phyloP scores from a whole-genome alignment of 2,113 vertebrate genomes.

The Hepsetus odoe region DNA sequence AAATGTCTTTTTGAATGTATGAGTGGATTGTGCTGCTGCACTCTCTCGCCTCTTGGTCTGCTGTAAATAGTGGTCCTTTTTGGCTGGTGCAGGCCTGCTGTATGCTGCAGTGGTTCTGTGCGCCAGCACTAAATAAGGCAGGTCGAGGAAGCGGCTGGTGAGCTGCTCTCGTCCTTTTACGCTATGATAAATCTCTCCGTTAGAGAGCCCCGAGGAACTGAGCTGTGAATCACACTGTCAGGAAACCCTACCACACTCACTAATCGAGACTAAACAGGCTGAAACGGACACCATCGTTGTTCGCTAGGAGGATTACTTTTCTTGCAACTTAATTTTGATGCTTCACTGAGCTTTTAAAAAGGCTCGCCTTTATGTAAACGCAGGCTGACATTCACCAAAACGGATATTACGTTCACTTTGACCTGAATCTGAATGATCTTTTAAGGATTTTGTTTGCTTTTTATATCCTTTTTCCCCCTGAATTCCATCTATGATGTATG shows the following conservation, averaged over 20 bases:
- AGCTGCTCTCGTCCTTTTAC: conserved; percentile 16
- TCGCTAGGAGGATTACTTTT: background rate
- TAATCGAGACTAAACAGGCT: background rate
- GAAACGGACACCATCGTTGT: background rate
- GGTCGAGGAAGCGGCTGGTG: conserved; percentile 1
- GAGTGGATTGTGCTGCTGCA: conserved; percentile 10
- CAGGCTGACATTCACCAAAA: too few species aligned
- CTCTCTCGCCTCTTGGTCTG: conserved; percentile 15
- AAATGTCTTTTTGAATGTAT: conserved; percentile 1
- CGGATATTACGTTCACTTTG: too few species aligned
- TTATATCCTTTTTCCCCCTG: too few species aligned
- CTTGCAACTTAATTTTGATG: background rate
- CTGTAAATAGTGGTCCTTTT: conserved; percentile 20
- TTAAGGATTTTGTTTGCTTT: too few species aligned
- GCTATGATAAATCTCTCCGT: conserved; percentile 10
- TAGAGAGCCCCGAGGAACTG: background rate
- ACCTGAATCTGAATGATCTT: too few species aligned
- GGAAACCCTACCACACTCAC: background rate
- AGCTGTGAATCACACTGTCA: background rate
- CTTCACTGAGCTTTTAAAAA: too few species aligned
- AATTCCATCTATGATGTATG: too few species aligned
- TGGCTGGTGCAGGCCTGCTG: conserved; percentile 2
- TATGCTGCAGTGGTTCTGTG: background rate
- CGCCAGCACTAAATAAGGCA: conserved; percentile 27
- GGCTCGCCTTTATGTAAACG: too few species aligned